A percentile compares a stretch with the other conserved stretches of the same genome.
phyloP scores from a whole-genome alignment of 2,888 invertebrate species.

The Ectemnius continuus region DNA sequence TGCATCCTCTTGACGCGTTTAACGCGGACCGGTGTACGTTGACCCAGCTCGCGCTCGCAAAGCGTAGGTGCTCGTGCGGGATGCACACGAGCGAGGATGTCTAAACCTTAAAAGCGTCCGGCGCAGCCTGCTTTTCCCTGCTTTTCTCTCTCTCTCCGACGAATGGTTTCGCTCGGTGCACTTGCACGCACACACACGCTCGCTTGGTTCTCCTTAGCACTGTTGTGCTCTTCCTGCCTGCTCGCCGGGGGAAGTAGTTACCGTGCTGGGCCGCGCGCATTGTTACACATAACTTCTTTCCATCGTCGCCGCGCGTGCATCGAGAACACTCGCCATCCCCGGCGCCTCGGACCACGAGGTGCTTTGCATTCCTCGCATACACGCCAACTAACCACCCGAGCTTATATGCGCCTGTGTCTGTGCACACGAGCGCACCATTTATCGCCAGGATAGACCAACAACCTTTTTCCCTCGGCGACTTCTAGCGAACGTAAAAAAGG shows the following conservation, averaged over 20 bases:
- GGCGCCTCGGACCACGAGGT: slow-evolving; percentile 48
- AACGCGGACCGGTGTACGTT: slow-evolving; percentile 39
- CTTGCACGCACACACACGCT: neutral
- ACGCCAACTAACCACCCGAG: slow-evolving; percentile 7
- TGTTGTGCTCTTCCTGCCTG: slow-evolving; percentile 3
- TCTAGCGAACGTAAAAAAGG: too few relatives aligned
- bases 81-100: slow-evolving; percentile 41
- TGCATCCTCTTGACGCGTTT: slow-evolving; percentile 16
- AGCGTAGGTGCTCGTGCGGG: slow-evolving; percentile 36
- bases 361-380: slow-evolving; percentile 55
- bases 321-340: slow-evolving; percentile 48
- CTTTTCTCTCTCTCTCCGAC: slow-evolving; percentile 2
- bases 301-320: slow-evolving; percentile 36
- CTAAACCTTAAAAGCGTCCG: slow-evolving; percentile 24
- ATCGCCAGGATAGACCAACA: neutral
- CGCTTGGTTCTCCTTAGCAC: slow-evolving; percentile 7
- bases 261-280: slow-evolving; percentile 48
- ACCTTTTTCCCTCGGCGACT: too few relatives aligned
- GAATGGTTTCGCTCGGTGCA: neutral
- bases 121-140: slow-evolving; percentile 35
- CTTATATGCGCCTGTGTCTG: neutral
- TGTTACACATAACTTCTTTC: slow-evolving; percentile 64
- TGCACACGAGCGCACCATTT: neutral
- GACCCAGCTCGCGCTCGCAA: slow-evolving; percentile 36
- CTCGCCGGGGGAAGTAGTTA: slow-evolving; percentile 58